phyloP scores from a whole-genome alignment of 2,113 vertebrate species.

The Rhegmatorhina hoffmannsi region DNA sequence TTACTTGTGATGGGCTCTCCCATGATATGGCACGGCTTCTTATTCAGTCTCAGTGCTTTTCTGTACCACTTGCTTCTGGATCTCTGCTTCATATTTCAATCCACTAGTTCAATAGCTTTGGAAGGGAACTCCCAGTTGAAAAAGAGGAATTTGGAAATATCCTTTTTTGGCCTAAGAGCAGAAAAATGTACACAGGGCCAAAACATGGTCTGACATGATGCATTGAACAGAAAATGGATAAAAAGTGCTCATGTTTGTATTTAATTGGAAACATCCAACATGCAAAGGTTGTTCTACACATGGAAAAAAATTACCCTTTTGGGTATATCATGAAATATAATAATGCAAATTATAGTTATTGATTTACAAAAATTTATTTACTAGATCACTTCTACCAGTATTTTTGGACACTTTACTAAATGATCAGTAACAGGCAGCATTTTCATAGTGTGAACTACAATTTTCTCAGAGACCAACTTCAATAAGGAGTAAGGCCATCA shows the following conservation, averaged over 20 bases:
- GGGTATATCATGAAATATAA: background rate
- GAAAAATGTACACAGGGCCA: background rate
- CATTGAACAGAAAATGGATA: background rate
- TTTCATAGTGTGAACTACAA: background rate
- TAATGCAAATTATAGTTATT: background rate
- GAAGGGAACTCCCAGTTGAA: constrained; percentile 15
- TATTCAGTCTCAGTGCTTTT: background rate
- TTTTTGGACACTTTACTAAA: background rate
- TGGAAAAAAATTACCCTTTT: background rate
- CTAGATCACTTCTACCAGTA: background rate
- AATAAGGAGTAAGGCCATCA: background rate
- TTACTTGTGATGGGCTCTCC: background rate
- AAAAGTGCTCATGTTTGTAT: background rate
- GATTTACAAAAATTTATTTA: background rate
- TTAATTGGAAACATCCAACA: background rate
- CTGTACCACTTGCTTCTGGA: background rate
- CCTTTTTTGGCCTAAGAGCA: background rate
- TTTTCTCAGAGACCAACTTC: background rate
- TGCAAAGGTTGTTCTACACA: background rate
- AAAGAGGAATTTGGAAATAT: constrained; percentile 25
- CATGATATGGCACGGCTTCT: background rate
- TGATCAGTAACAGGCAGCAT: background rate
- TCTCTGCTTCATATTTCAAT: background rate
- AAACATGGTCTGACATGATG: background rate
- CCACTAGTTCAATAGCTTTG: background rate